Base-by-base conservation (phyloP, 2,888 invertebrate genomes). In the Philhelius pedissequus region DNA sequence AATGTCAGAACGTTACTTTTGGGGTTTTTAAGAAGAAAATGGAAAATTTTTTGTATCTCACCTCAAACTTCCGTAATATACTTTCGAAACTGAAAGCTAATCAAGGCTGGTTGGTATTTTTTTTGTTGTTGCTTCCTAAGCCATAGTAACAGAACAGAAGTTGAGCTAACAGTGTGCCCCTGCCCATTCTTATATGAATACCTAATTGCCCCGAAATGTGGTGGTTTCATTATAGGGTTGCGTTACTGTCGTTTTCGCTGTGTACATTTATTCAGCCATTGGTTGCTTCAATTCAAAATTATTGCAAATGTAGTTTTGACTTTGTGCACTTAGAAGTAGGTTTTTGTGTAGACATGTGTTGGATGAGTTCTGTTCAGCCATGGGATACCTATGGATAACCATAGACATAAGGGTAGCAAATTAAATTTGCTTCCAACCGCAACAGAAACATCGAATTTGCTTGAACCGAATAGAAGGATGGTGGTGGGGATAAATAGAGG, bases 261-360 rank as follows among this genome's bases (percentile, higher is more conserved):
- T 60, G 66, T 68, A 32, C 38, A 50, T 64, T 50, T 35, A 64
- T 70, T 40, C 70, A 25, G 52, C 58, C 58, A 58, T 75, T 35
- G 82, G 48, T 79, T 35, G 48, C 50, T 74, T 78, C 70, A 79
- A 83, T 84, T 84, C 84, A 75, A 80, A 84, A 68, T 79, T 84
- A 84, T 84, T 84, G 80, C 84, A 80, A 76, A 71, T 71, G 76
- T 84, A 76, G 66, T 68, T 76, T 68, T 84, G 78, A 84, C 75
- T 75, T 56, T 80, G 75, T 71, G 70, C 80, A 79, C 58, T 75
- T 58, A 40, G 30, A 15, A 9, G 9, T 45, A 27, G 27, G 25
- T 13, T 56, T 54, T 35, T 48, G 25, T 58, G 11, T 18, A 54
- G 27, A 45, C 6, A 18, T 50, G 20, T 54, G 48, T 20, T 9